phyloP scores from a whole-genome alignment of 2,113 vertebrate genomes.

The Oreochromis aureus region DNA sequence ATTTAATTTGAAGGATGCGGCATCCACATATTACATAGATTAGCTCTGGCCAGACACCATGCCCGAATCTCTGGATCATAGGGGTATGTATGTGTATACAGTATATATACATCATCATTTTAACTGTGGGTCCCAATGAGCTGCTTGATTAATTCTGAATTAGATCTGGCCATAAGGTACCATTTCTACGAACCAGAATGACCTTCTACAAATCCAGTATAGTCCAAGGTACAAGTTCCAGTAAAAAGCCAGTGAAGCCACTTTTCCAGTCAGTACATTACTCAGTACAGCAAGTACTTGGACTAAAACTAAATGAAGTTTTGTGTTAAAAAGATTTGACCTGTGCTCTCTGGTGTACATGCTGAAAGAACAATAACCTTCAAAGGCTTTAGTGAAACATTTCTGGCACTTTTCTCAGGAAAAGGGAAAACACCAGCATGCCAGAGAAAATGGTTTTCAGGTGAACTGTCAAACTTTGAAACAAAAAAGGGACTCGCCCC shows the following conservation, averaged over 20 bases:
- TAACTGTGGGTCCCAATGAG: not conserved
- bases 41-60: not conserved
- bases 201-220: not conserved
- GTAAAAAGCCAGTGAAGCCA: not conserved
- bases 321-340: not conserved
- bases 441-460: not conserved
- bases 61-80: not conserved
- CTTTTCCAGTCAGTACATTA: not conserved
- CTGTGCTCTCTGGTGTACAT: not conserved
- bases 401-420: not conserved
- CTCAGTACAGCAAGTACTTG: not conserved
- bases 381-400: not conserved
- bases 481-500: not conserved
- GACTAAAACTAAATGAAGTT: not conserved
- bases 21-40: not conserved
- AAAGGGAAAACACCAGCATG: not conserved
- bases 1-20: not conserved
- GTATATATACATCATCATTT: not conserved
- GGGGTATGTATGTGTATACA: not conserved
- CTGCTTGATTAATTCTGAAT: not conserved
- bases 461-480: not conserved
- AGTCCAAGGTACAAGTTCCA: not conserved
- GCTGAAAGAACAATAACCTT: not conserved
- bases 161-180: not conserved
- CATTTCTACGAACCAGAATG: not conserved